Conservation (phyloP, 2,888 invertebrate species). For the Cinara cedri region DNA sequence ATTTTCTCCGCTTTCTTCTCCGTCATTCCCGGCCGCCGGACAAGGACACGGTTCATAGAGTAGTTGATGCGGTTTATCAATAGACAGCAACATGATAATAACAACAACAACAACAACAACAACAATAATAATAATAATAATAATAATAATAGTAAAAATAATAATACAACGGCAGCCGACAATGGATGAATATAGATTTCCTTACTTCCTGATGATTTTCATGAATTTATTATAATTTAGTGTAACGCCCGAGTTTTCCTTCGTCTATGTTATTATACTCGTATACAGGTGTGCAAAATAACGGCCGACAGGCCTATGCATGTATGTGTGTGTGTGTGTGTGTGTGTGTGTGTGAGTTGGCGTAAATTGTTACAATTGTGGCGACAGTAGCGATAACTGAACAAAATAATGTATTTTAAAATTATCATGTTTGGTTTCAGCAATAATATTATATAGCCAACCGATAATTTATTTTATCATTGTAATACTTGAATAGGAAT, state of each 20-base stretch:
- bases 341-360: slow-evolving; percentile 19
- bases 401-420: slow-evolving; percentile 5
- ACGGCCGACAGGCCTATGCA: slow-evolving; percentile 12
- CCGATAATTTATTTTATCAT: not conserved
- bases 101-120: slow-evolving; percentile 31
- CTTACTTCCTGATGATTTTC: slow-evolving; percentile 54
- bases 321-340: slow-evolving; percentile 24
- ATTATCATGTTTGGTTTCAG: not conserved
- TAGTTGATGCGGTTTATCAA: slow-evolving; percentile 51
- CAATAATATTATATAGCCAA: not conserved
- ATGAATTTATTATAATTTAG: slow-evolving; percentile 33
- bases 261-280: not conserved
- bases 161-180: slow-evolving; percentile 1
- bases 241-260: slow-evolving; percentile 47
- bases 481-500: too few relatives aligned
- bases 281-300: slow-evolving; percentile 6
- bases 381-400: too few relatives aligned
- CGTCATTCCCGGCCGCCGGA: not conserved
- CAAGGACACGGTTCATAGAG: slow-evolving; percentile 51
- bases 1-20: slow-evolving; percentile 53
- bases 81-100: slow-evolving; percentile 35
- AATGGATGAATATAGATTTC: slow-evolving; percentile 41
- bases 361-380: slow-evolving; percentile 7
- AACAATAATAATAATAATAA: slow-evolving; percentile 33
- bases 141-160: slow-evolving; percentile 10